A percentile compares a stretch with the other conserved stretches of the same genome.
phyloP scores from a whole-genome alignment of 2,113 vertebrate species.

The Rafetus swinhoei region DNA sequence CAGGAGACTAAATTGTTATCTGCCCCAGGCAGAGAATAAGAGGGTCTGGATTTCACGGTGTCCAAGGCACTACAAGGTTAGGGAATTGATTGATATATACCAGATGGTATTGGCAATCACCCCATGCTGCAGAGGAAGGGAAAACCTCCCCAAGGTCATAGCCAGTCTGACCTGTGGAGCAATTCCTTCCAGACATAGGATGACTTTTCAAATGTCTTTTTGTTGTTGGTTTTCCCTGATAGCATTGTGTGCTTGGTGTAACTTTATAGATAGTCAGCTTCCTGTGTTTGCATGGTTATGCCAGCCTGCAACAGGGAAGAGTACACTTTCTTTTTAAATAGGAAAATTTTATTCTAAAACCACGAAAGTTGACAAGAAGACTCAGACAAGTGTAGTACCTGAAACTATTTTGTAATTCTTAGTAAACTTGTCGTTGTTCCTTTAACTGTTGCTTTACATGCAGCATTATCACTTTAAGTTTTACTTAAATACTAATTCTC shows the following conservation, averaged over 20 bases:
- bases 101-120: neutral
- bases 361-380: neutral
- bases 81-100: neutral
- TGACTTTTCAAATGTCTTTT: neutral
- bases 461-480: neutral
- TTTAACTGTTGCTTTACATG: neutral
- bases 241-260: neutral
- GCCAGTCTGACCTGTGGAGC: neutral
- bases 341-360: neutral
- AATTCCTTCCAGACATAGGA: neutral
- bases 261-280: neutral
- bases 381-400: neutral
- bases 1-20: neutral
- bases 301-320: neutral
- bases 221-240: neutral
- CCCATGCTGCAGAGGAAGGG: neutral
- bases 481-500: neutral
- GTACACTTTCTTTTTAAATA: neutral
- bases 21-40: neutral
- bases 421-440: neutral
- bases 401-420: neutral
- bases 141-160: neutral
- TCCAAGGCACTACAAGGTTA: neutral
- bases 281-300: neutral
- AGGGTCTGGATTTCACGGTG: too few relatives aligned